Evolutionary conservation across 2,113 vertebrate species (phyloP).

Genomic region (Planiliza haematocheilus): DNA sequence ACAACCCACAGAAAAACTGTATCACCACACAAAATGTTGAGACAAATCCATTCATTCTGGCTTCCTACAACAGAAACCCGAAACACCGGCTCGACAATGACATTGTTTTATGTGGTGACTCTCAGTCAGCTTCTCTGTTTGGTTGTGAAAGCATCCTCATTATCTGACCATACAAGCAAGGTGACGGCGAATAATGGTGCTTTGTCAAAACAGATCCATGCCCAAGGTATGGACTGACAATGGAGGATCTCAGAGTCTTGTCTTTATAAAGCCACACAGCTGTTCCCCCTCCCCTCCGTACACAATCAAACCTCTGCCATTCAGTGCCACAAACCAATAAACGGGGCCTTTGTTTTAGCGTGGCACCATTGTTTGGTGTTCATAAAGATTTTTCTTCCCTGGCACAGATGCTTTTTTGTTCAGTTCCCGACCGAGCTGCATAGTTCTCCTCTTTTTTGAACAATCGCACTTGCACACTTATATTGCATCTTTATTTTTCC

Average conservation of each 20-base stretch:
- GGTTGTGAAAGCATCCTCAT: conserved; percentile 67
- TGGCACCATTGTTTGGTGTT: conserved; percentile 76
- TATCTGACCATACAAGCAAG: conserved; percentile 74
- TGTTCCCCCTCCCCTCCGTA: conserved; percentile 53
- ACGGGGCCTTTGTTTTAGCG: conserved; percentile 77
- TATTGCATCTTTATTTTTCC: conserved; percentile 10
- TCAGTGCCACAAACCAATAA: conserved; percentile 76
- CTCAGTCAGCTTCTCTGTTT: conserved; percentile 52
- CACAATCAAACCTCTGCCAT: conserved; percentile 77
- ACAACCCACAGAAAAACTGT: conserved; percentile 63
- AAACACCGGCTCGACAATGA: conserved; percentile 50
- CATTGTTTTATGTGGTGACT: conserved; percentile 66
- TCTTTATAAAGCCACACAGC: conserved; percentile 80
- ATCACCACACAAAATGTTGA: conserved; percentile 48
- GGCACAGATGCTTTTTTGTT: conserved; percentile 68
- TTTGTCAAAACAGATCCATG: conserved; percentile 73
- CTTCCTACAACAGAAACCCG: conserved; percentile 37
- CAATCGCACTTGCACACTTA: conserved; percentile 50
- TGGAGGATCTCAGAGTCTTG: conserved; percentile 64
- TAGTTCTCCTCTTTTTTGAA: conserved; percentile 30
- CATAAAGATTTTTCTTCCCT: conserved; percentile 72
- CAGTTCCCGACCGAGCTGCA: conserved; percentile 12
- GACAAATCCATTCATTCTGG: conserved; percentile 69
- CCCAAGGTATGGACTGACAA: conserved; percentile 81
- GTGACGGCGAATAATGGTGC: conserved; percentile 76